These are phyloP conservation scores for Sturnira hondurensis DNA, from an alignment of 2,113 vertebrate species.

Conservation along the genomic window DNA sequence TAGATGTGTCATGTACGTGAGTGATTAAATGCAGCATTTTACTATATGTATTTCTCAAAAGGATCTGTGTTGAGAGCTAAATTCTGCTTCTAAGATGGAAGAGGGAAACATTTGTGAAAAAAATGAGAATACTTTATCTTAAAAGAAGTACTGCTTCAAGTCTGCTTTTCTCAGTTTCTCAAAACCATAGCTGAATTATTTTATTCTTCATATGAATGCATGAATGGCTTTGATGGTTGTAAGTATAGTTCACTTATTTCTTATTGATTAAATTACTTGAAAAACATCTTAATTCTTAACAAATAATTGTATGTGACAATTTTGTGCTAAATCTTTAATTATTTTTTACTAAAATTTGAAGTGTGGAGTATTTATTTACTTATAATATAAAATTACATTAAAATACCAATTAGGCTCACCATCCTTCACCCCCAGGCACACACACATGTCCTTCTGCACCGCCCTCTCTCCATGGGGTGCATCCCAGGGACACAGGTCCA, in stretches of 20 bases:
- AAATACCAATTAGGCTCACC: neutral
- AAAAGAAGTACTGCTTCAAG: neutral
- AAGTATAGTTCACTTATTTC: neutral
- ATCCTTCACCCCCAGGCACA: neutral
- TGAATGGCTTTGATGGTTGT: neutral
- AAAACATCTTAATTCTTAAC: neutral
- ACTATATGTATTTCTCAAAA: neutral
- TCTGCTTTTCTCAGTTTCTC: neutral
- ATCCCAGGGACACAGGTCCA: too few relatives aligned
- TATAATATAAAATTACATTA: neutral
- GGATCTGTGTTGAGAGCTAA: neutral
- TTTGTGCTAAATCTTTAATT: neutral
- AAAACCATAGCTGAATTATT: neutral
- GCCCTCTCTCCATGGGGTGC: too few relatives aligned
- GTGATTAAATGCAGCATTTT: neutral
- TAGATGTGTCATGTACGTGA: neutral
- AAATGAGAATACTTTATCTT: neutral
- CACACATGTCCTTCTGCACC: too few relatives aligned
- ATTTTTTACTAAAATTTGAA: neutral
- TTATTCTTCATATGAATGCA: constrained; percentile 14
- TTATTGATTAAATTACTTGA: constrained; percentile 26
- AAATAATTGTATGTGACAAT: neutral
- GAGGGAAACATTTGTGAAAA: neutral
- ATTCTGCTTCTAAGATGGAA: neutral
- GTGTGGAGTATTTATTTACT: neutral